phyloP scores from a whole-genome alignment of 2,888 invertebrate species.

The Pyrocoelia pectoralis region DNA sequence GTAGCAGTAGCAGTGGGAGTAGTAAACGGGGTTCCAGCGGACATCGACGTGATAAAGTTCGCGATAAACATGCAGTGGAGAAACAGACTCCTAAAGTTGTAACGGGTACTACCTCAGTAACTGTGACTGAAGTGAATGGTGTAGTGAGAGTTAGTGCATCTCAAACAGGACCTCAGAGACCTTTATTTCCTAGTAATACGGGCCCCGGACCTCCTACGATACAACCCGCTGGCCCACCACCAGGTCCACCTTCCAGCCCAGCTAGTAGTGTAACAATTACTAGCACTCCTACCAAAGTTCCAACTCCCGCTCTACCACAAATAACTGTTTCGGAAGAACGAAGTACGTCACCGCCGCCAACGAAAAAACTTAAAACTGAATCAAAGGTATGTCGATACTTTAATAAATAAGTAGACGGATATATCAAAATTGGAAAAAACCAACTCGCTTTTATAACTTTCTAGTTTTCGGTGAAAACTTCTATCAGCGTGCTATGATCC shows the following conservation, averaged over 20 bases:
- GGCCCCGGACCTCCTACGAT: conserved; percentile 60
- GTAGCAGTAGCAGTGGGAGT: conserved; percentile 48
- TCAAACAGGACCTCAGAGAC: conserved; percentile 59
- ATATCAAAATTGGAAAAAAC: no score
- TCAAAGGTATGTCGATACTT: conserved; percentile 70
- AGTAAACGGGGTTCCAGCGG: conserved; percentile 80
- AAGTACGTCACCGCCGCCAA: conserved; percentile 66
- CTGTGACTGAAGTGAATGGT: conserved; percentile 56
- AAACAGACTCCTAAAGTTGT: conserved; percentile 61
- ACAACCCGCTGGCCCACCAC: conserved; percentile 53
- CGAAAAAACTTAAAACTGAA: conserved; percentile 78
- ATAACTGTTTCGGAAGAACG: conserved; percentile 40
- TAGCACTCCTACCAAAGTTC: conserved; percentile 17
- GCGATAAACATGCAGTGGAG: conserved; percentile 66
- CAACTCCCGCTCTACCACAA: conserved; percentile 20
- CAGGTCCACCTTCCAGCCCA: conserved; percentile 61
- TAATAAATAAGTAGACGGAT: no score
- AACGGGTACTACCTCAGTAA: conserved; percentile 47
- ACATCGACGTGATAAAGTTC: conserved; percentile 80
- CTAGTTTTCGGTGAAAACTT: no score
- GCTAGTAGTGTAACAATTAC: conserved; percentile 57
- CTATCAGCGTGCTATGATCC: no score
- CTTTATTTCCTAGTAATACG: conserved; percentile 63
- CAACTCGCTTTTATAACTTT: no score
- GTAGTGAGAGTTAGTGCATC: conserved; percentile 54